Conservation (phyloP, 2,797 vertebrate species). For the Eospalax fontanierii region DNA sequence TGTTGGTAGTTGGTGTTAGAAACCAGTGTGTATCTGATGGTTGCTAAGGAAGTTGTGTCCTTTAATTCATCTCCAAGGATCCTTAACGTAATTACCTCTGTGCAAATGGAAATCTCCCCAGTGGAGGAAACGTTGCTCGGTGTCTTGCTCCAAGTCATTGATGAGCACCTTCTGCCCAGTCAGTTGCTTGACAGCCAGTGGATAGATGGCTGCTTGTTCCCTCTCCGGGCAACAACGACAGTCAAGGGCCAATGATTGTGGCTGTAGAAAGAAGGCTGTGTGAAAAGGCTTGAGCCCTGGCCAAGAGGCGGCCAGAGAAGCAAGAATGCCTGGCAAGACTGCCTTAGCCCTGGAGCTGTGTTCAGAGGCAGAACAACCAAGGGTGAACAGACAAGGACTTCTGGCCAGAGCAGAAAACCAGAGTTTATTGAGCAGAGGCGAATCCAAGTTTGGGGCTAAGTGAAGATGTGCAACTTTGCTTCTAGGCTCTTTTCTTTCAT, state of each 20-base stretch:
- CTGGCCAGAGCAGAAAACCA: not conserved
- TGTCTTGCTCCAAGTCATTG: no score
- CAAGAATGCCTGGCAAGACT: not conserved
- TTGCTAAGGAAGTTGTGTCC: slow-evolving; percentile 80
- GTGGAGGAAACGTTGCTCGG: slow-evolving; percentile 4
- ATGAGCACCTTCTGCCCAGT: no score
- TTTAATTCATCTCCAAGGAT: slow-evolving; percentile 55
- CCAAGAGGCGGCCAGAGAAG: not conserved
- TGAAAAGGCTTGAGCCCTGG: not conserved
- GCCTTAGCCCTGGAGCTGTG: not conserved
- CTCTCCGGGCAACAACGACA: not conserved
- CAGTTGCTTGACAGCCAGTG: no score
- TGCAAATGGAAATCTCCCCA: not conserved
- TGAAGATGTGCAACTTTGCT: not conserved
- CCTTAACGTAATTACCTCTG: slow-evolving; percentile 45
- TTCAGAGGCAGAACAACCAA: not conserved
- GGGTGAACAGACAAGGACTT: not conserved
- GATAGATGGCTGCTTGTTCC: slow-evolving; percentile 31
- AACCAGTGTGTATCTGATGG: slow-evolving; percentile 71
- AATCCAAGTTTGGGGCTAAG: not conserved
- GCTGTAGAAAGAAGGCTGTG: not conserved
- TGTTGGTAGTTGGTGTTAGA: slow-evolving; percentile 54
- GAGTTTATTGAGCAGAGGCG: not conserved
- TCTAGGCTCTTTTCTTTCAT: not conserved
- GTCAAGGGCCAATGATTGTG: not conserved